Percentiles rank a stretch among this genome's conserved stretches.
Conservation (phyloP, 2,113 vertebrate species). For the Peromyscus maniculatus region DNA sequence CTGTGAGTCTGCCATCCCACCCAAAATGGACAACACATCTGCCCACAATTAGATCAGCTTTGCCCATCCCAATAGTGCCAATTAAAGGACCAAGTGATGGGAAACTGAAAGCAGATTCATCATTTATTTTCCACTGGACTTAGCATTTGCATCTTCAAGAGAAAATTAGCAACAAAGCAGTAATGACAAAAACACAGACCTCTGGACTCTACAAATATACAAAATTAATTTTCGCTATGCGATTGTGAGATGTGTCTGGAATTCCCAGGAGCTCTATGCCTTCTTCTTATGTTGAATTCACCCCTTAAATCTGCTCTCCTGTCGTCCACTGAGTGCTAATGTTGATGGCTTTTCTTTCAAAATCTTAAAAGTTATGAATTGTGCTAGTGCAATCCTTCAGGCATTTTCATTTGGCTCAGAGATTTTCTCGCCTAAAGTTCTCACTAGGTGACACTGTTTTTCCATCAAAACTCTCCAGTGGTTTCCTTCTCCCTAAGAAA, state of each 20-base stretch:
- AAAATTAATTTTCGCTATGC: neutral
- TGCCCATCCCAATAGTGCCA: neutral
- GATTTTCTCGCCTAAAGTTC: slow-evolving; percentile 50
- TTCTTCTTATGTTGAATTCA: neutral
- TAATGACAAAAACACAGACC: neutral
- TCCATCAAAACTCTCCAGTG: neutral
- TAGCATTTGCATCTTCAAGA: neutral
- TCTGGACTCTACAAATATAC: neutral
- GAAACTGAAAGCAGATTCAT: neutral
- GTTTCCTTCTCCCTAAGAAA: neutral
- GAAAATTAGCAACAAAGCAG: neutral
- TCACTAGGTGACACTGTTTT: slow-evolving; percentile 87
- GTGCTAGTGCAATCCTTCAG: neutral
- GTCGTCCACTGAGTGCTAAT: neutral
- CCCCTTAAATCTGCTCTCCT: neutral
- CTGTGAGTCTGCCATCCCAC: neutral
- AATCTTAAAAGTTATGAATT: neutral
- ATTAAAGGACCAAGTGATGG: neutral
- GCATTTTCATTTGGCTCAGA: neutral
- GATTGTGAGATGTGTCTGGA: neutral
- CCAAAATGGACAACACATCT: neutral
- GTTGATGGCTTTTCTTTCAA: neutral
- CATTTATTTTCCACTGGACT: neutral
- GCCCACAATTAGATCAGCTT: neutral
- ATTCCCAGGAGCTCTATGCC: neutral